Conservation (phyloP, 2,797 vertebrate genomes). For the Parotocinclus haroldoi region DNA sequence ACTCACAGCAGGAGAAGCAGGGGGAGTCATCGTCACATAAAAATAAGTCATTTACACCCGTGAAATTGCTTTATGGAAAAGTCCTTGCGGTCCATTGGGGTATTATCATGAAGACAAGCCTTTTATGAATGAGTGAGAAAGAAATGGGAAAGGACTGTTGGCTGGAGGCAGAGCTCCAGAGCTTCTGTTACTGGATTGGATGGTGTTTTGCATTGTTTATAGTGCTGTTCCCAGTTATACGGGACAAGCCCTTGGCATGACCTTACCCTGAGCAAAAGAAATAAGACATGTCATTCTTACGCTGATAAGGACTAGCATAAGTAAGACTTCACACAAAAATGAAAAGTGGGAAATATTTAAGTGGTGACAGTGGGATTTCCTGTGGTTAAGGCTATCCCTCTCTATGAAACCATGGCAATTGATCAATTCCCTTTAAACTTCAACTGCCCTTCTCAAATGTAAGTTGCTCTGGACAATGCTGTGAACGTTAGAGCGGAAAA, state of each 20-base stretch:
- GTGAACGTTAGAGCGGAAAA: no score
- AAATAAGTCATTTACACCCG: slow-evolving; percentile 63
- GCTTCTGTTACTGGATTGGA: slow-evolving; percentile 16
- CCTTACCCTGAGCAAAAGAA: slow-evolving; percentile 12
- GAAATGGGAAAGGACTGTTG: slow-evolving; percentile 14
- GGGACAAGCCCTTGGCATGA: slow-evolving; percentile 4
- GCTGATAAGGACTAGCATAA: not conserved
- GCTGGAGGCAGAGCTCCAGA: slow-evolving; percentile 33
- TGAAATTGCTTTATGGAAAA: slow-evolving; percentile 65
- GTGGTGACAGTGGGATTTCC: no score
- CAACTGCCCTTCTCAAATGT: no score
- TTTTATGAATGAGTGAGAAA: slow-evolving; percentile 59
- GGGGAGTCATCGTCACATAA: slow-evolving; percentile 59
- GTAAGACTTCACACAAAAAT: no score
- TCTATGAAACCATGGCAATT: no score
- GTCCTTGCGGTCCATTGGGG: slow-evolving; percentile 59
- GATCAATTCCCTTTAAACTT: no score
- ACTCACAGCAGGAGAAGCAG: slow-evolving; percentile 44
- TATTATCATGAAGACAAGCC: slow-evolving; percentile 61
- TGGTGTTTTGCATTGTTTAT: slow-evolving; percentile 30
- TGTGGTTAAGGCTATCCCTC: no score
- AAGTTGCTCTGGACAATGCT: no score
- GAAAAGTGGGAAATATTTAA: no score
- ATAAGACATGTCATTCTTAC: not conserved
- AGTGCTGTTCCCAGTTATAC: not conserved